These are phyloP conservation scores for Gopherus evgoodei DNA, from an alignment of 2,113 vertebrate genomes.

Conservation along the genomic window DNA sequence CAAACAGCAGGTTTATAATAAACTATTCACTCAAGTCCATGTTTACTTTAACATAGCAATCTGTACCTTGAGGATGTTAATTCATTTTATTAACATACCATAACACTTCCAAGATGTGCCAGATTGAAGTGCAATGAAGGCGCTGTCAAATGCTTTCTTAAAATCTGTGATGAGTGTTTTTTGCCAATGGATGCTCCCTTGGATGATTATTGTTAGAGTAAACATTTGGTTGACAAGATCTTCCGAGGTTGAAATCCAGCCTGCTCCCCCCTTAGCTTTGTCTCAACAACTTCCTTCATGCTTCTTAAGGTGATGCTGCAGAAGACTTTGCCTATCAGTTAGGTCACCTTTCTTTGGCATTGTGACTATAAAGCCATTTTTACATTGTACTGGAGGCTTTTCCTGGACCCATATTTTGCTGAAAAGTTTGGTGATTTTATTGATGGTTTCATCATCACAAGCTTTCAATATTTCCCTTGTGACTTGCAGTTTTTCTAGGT, in stretches of 20 bases:
- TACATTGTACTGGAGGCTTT: not conserved
- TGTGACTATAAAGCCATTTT: not conserved
- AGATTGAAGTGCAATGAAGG: not conserved
- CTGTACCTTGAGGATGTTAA: not conserved
- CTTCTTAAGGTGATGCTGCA: not conserved
- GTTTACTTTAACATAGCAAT: not conserved
- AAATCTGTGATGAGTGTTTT: not conserved
- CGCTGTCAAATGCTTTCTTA: not conserved
- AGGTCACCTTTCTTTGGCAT: not conserved
- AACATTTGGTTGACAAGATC: not conserved
- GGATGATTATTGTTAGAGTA: not conserved
- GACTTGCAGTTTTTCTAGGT: too few species aligned
- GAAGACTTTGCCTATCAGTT: not conserved
- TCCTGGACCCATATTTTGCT: not conserved
- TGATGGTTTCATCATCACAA: too few species aligned
- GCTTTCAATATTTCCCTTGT: too few species aligned
- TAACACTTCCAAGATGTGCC: not conserved
- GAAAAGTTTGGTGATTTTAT: not conserved
- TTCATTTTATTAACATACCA: not conserved
- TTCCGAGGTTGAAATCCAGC: not conserved
- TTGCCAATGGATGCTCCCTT: not conserved
- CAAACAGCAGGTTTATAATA: not conserved
- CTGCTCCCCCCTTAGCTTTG: not conserved
- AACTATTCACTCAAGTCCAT: not conserved
- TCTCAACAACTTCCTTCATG: not conserved